Evolutionary conservation across 2,888 invertebrate genomes (phyloP).

Genomic region (Phortica magna): DNA sequence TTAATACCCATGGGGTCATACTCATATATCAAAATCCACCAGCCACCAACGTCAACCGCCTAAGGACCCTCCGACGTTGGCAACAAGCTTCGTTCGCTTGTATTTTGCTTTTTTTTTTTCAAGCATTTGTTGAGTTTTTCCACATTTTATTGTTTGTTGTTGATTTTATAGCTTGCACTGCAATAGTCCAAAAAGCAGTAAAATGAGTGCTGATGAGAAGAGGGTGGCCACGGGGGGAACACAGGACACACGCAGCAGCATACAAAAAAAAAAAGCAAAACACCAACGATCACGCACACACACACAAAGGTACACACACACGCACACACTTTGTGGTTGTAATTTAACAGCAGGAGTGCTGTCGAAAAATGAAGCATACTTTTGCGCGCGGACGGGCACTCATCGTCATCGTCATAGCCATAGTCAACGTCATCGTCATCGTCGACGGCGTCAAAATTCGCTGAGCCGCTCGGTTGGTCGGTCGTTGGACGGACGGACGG

Average conservation of each 20-base stretch:
- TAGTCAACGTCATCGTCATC: not conserved
- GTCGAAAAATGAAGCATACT: conserved; percentile 10
- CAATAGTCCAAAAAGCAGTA: not conserved
- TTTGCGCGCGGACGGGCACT: not conserved
- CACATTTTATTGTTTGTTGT: conserved; percentile 33
- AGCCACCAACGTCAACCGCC: not conserved
- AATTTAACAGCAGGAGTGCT: conserved; percentile 61
- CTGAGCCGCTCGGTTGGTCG: not conserved
- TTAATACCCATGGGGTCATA: conserved; percentile 30
- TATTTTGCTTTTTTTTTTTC: not conserved
- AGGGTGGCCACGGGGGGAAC: not conserved
- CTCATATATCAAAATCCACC: conserved; percentile 29
- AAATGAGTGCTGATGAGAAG: too few relatives aligned
- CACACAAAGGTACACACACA: not conserved
- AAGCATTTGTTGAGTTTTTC: conserved; percentile 37
- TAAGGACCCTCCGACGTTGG: conserved; percentile 21
- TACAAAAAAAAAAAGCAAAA: not conserved
- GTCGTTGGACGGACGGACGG: too few relatives aligned
- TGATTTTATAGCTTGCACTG: not conserved
- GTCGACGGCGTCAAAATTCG: not conserved
- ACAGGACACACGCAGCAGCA: not conserved
- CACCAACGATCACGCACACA: not conserved
- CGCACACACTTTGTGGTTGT: conserved; percentile 36
- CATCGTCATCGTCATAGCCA: not conserved
- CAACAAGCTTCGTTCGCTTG: conserved; percentile 24